These are phyloP conservation scores for Erethizon dorsatum DNA, from an alignment of 2,797 vertebrate genomes.

Conservation along the genomic window DNA sequence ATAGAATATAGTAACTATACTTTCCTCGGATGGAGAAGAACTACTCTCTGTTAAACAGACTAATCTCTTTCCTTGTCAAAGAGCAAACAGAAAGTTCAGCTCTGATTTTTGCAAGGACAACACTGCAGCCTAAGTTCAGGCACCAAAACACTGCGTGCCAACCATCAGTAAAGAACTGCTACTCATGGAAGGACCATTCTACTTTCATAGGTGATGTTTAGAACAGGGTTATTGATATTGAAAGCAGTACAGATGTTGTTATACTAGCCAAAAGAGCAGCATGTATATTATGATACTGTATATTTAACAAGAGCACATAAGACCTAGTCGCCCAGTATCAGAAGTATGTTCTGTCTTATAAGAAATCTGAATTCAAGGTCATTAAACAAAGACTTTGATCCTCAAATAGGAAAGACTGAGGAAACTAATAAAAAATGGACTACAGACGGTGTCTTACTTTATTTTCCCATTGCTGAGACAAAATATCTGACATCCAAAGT, in stretches of 20 bases:
- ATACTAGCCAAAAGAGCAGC: neutral
- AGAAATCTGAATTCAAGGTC: constrained; percentile 48
- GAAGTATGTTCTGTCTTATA: neutral
- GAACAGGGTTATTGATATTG: neutral
- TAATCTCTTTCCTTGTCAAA: neutral
- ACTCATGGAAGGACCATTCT: constrained; percentile 2
- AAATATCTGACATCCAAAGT: no score
- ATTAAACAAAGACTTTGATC: constrained; percentile 58
- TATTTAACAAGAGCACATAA: constrained; percentile 59
- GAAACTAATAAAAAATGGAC: constrained; percentile 40
- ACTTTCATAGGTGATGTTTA: constrained; percentile 10
- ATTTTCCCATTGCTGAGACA: no score
- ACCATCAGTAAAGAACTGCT: neutral
- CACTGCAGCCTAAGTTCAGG: neutral
- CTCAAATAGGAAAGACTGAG: neutral
- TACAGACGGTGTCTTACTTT: neutral
- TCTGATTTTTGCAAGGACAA: neutral
- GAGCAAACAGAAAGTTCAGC: neutral
- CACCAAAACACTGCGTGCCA: neutral
- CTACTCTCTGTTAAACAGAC: neutral
- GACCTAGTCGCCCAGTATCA: neutral
- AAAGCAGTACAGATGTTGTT: constrained; percentile 37
- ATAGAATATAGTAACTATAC: neutral
- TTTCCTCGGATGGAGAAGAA: neutral
- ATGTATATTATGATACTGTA: neutral